Percentiles rank a stretch among this genome's conserved stretches.
These are phyloP conservation scores for Nyctibius bracteatus DNA, from an alignment of 2,113 vertebrate genomes.

Conservation along the genomic window DNA sequence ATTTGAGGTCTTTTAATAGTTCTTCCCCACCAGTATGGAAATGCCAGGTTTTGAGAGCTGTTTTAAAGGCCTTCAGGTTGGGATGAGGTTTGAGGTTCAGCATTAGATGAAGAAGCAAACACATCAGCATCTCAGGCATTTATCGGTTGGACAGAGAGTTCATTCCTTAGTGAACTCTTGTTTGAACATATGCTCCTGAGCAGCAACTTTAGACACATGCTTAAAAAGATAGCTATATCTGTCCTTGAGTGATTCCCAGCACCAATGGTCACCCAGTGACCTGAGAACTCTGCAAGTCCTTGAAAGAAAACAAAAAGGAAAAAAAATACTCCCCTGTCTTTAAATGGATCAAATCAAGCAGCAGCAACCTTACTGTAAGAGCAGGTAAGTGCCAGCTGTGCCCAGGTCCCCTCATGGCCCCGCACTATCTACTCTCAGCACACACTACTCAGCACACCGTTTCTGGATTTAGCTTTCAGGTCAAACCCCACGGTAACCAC, in stretches of 20 bases:
- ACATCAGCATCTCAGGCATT: not conserved
- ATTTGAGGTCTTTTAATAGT: not conserved
- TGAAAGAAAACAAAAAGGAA: not conserved
- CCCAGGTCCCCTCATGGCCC: not conserved
- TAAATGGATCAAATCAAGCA: not conserved
- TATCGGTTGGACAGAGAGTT: not conserved
- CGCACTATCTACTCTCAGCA: not conserved
- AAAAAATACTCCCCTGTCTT: not conserved
- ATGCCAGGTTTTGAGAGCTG: not conserved
- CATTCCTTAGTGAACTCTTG: not conserved
- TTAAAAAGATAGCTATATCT: not conserved
- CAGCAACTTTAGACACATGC: not conserved
- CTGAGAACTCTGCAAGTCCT: not conserved
- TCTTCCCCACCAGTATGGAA: not conserved
- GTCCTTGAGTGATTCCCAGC: not conserved
- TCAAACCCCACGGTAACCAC: not conserved
- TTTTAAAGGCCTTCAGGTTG: not conserved
- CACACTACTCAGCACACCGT: not conserved
- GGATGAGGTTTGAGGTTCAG: not conserved
- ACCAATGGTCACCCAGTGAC: not conserved
- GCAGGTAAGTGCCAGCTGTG: not conserved
- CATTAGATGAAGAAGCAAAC: not conserved
- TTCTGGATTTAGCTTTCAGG: not conserved
- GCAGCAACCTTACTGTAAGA: not conserved
- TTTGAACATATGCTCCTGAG: not conserved